Percentiles rank a stretch among this genome's conserved stretches.
Evolutionary conservation across 2,888 invertebrate genomes (phyloP).

Genomic region (Agrochola lota): DNA sequence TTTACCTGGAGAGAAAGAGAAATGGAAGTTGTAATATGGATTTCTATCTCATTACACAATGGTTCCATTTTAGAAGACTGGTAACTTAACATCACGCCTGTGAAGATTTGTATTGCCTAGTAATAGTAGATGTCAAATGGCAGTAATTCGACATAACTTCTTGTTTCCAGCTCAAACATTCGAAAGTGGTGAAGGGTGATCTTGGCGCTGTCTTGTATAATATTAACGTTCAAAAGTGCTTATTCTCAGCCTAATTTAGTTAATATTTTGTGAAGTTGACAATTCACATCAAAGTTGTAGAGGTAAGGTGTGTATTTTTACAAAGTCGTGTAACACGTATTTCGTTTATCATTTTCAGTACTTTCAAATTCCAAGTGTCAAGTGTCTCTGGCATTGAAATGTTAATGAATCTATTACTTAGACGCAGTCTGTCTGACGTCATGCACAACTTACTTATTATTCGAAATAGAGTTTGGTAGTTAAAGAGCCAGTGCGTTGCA

Average conservation of each 20-base stretch:
- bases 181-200: background rate
- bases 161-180: background rate
- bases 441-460: slow-evolving; percentile 3
- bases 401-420: slow-evolving; percentile 24
- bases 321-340: background rate
- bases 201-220: background rate
- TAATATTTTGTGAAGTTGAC: background rate
- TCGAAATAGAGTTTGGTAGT: background rate
- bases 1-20: slow-evolving; percentile 78
- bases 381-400: slow-evolving; percentile 29
- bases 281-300: background rate
- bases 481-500: background rate
- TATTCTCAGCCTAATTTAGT: background rate
- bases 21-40: background rate
- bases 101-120: background rate
- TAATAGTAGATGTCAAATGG: background rate
- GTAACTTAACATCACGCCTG: background rate
- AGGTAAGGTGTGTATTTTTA: background rate
- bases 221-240: background rate
- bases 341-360: background rate
- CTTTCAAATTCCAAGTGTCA: slow-evolving; percentile 23
- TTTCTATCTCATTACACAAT: background rate
- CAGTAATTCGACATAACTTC: background rate
- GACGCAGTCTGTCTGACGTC: background rate
- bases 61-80: background rate